Percentiles rank a stretch among this genome's conserved stretches.
Evolutionary conservation across 1,140 invertebrate genomes (phyloP).

Genomic region (Pseudomyrmex pallidus): DNA sequence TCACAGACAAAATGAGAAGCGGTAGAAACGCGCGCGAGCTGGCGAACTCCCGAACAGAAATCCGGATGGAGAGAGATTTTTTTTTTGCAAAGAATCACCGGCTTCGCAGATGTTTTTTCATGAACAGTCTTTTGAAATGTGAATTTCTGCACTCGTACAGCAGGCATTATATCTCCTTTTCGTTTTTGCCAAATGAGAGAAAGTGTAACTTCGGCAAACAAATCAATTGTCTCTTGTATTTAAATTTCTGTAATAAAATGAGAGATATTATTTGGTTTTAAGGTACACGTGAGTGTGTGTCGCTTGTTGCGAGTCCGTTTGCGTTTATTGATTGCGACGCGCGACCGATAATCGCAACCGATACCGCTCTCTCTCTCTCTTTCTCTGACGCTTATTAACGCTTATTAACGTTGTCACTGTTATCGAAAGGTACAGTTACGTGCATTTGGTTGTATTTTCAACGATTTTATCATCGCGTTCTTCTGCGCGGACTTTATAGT

Average conservation of each 20-base stretch:
- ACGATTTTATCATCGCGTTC: slow-evolving; percentile 25
- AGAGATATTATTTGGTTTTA: neutral
- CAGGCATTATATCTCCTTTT: neutral
- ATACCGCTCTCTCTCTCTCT: slow-evolving; percentile 13
- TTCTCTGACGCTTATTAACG: slow-evolving; percentile 23
- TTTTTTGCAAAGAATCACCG: neutral
- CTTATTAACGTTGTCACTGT: slow-evolving; percentile 37
- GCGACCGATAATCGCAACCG: slow-evolving; percentile 30
- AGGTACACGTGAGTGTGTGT: neutral
- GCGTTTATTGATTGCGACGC: neutral
- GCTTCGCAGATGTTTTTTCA: neutral
- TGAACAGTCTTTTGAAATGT: slow-evolving; percentile 8
- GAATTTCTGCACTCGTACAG: neutral
- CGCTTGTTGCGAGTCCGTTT: neutral
- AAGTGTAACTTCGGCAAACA: too few species aligned
- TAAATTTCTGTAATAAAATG: neutral
- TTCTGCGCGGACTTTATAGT: slow-evolving; percentile 15
- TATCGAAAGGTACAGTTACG: slow-evolving; percentile 1
- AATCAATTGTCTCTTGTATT: too few species aligned
- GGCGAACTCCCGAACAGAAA: neutral
- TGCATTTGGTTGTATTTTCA: slow-evolving; percentile 28
- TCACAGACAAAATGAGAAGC: neutral
- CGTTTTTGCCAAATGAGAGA: neutral
- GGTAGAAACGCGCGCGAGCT: neutral
- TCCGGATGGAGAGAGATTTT: neutral